Conservation (phyloP, 2,888 invertebrate species). For the Andrena praecox region DNA sequence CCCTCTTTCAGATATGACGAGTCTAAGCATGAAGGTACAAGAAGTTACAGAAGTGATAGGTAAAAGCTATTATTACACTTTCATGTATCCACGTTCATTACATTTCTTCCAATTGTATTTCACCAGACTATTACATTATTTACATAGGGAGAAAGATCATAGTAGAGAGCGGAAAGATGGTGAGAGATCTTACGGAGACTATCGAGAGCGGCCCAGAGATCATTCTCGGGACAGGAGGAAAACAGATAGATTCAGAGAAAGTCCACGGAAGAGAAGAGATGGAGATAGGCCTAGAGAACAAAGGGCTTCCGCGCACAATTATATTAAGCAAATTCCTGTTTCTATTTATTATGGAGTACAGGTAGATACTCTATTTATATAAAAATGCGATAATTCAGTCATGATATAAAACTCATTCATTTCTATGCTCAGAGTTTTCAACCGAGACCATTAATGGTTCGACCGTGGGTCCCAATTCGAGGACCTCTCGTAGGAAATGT, state of each 20-base stretch:
- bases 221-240: no score
- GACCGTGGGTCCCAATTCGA: slow-evolving; percentile 70
- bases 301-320: slow-evolving; percentile 46
- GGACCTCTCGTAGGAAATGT: slow-evolving; percentile 66
- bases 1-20: slow-evolving; percentile 42
- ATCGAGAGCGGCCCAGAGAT: slow-evolving; percentile 20
- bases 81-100: not conserved
- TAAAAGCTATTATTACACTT: slow-evolving; percentile 18
- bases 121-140: not conserved
- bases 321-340: slow-evolving; percentile 69
- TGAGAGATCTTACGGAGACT: slow-evolving; percentile 48
- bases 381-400: no score
- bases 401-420: no score
- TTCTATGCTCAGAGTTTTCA: slow-evolving; percentile 45
- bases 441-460: slow-evolving; percentile 73
- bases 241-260: slow-evolving; percentile 56
- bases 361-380: not conserved
- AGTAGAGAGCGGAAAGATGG: slow-evolving; percentile 48
- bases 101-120: not conserved
- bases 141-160: slow-evolving; percentile 30
- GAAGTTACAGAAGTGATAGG: slow-evolving; percentile 46
- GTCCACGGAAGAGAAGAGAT: slow-evolving; percentile 59
- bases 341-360: slow-evolving; percentile 74
- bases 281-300: slow-evolving; percentile 58
- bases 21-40: slow-evolving; percentile 11